These are phyloP conservation scores for Adineta ricciae DNA, from an alignment of 2,888 invertebrate genomes.

Conservation along the genomic window DNA sequence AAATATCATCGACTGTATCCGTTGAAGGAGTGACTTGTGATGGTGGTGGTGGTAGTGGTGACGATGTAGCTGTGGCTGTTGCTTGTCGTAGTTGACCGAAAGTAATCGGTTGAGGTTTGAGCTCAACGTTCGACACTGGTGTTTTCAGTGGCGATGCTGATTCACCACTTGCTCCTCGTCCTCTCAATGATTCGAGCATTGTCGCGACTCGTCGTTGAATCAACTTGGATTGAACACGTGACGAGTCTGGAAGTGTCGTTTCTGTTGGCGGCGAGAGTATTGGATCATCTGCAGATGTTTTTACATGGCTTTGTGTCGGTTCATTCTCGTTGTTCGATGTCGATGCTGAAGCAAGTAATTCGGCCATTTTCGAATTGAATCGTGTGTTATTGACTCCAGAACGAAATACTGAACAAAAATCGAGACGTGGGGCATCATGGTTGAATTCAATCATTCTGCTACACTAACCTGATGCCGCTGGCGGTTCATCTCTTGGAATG, in stretches of 20 bases:
- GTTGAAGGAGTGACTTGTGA: neutral
- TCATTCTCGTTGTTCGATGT: neutral
- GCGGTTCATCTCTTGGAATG: slow-evolving; percentile 3
- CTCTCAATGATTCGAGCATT: neutral
- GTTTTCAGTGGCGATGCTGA: neutral
- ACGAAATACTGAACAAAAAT: neutral
- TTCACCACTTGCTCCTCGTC: neutral
- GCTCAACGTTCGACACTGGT: neutral
- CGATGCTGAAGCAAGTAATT: neutral
- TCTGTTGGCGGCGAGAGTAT: neutral
- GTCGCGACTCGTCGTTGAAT: neutral
- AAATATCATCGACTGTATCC: too few species aligned
- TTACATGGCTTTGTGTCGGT: neutral
- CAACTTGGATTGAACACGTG: neutral
- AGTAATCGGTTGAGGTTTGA: neutral
- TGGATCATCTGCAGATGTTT: neutral
- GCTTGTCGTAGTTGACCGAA: neutral
- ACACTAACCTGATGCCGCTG: neutral
- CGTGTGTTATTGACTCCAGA: neutral
- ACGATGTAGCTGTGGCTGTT: neutral
- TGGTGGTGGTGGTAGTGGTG: neutral
- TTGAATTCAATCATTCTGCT: too few species aligned
- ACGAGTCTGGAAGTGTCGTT: neutral
- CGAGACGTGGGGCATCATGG: too few species aligned
- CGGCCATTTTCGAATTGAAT: slow-evolving; percentile 17